Evolutionary conservation across 2,888 invertebrate species (phyloP).

Genomic region (Folsomia manolachei): DNA sequence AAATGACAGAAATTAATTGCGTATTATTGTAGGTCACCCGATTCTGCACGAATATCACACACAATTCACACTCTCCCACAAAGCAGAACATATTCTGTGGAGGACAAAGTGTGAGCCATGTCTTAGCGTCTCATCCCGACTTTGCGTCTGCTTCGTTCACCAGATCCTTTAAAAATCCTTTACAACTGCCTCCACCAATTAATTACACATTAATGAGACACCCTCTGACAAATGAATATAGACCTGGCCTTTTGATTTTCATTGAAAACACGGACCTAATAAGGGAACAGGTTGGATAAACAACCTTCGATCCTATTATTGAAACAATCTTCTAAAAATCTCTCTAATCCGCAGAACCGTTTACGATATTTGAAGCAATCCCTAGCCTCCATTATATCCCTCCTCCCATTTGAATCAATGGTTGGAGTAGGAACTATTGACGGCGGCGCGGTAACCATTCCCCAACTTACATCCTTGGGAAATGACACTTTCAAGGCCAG

Average conservation of each 20-base stretch:
- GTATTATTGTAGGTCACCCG: constrained; percentile 55
- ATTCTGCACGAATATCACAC: constrained; percentile 63
- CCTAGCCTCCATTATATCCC: neutral
- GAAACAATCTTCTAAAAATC: neutral
- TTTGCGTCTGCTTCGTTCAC: no score
- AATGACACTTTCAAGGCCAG: neutral
- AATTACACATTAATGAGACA: neutral
- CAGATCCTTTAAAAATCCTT: no score
- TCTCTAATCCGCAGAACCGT: neutral
- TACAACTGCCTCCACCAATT: neutral
- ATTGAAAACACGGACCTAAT: constrained; percentile 4
- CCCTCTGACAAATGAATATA: neutral
- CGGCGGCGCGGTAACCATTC: neutral
- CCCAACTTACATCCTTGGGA: neutral
- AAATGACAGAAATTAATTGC: neutral
- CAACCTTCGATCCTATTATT: neutral
- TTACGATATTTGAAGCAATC: neutral
- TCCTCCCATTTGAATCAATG: neutral
- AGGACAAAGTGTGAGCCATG: constrained; percentile 61
- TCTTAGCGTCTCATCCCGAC: constrained; percentile 57
- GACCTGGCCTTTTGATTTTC: neutral
- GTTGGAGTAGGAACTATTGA: neutral
- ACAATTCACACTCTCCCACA: constrained; percentile 64
- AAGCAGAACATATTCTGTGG: constrained; percentile 65
- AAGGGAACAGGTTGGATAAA: constrained; percentile 12